Base-by-base conservation (phyloP, 1,140 invertebrate species). In the Homalodisca vitripennis region DNA sequence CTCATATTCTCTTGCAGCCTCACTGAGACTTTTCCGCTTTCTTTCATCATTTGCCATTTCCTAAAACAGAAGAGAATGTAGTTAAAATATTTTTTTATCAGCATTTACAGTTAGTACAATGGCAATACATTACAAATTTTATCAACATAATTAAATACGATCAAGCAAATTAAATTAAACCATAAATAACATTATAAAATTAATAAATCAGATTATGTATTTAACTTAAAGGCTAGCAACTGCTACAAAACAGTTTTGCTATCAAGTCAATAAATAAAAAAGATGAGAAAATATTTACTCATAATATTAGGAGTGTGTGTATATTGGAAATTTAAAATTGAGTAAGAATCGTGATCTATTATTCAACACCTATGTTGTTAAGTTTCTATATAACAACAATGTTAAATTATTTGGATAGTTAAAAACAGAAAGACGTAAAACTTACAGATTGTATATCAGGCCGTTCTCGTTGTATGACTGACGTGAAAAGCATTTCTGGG, bases 1-100 rank as follows among this genome's bases (percentile, higher is more conserved):
- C 75, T 95, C 93, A 75, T 95, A 91, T 77, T 94, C 93, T 2
- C 92, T 86, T 1, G 93, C 93, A 0, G 94, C 92, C 75, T 95
- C 92, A 51, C 77, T 77, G 48, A 85, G 81, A 67, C 77, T 85
- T 74, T 84, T 82, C n/a, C 75, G 76, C 68, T 75, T 76, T 70
- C 77, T 75, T 68, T 78, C 77, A 57, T 78, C 77, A 73, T 72
- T 32, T 55, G 47, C 47, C 29, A 34, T 68, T 31, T 71, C 70
- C 70, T 71, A 31, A 0, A 66, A 57, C 34, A 41, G 34, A 10
- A n/a, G n/a, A n/a, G n/a, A n/a, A n/a, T 41, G 27, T 22, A 0
- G 77, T 12, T 77, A 78, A 66, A 77, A 77, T 1, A 77, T 70
- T 17, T 76, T 51, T 17, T 41, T 41, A n/a, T 55, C n/a, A 66